Percentiles rank a stretch among this genome's conserved stretches.
These are phyloP conservation scores for Actenoides lindsayi DNA, from an alignment of 2,113 vertebrate species.

Conservation along the genomic window DNA sequence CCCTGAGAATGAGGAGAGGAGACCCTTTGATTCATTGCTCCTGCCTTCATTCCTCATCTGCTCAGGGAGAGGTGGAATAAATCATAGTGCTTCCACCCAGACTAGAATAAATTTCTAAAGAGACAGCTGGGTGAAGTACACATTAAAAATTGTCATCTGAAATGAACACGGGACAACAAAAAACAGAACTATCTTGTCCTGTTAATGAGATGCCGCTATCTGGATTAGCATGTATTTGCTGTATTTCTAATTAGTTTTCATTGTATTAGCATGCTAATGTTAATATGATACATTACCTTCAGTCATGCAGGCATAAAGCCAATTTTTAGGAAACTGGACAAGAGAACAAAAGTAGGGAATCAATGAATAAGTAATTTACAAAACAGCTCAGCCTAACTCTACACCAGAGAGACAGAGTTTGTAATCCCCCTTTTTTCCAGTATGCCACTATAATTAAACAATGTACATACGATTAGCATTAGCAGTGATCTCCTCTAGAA, in stretches of 20 bases:
- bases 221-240: slow-evolving; percentile 46
- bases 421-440: slow-evolving; percentile 60
- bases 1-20: neutral
- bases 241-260: slow-evolving; percentile 65
- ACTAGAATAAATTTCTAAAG: slow-evolving; percentile 41
- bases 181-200: slow-evolving; percentile 1
- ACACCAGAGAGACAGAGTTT: slow-evolving; percentile 49
- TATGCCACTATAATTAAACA: slow-evolving; percentile 67
- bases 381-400: slow-evolving; percentile 51
- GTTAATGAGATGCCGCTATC: slow-evolving; percentile 39
- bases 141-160: slow-evolving; percentile 33
- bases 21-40: slow-evolving; percentile 31
- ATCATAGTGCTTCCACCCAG: slow-evolving; percentile 3
- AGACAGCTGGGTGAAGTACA: neutral
- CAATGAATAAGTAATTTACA: slow-evolving; percentile 71
- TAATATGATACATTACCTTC: slow-evolving; percentile 62
- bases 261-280: slow-evolving; percentile 55
- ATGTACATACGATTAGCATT: slow-evolving; percentile 60
- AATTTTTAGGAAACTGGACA: slow-evolving; percentile 63
- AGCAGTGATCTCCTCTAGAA: slow-evolving; percentile 42
- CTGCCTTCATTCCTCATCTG: slow-evolving; percentile 19
- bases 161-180: slow-evolving; percentile 30
- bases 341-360: slow-evolving; percentile 56
- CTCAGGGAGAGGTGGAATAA: slow-evolving; percentile 20
- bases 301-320: slow-evolving; percentile 38